Evolutionary conservation across 2,888 invertebrate species (phyloP), one percentile per base, ranked within the genome.

Genomic region (Drosophila maculinotata): DNA sequence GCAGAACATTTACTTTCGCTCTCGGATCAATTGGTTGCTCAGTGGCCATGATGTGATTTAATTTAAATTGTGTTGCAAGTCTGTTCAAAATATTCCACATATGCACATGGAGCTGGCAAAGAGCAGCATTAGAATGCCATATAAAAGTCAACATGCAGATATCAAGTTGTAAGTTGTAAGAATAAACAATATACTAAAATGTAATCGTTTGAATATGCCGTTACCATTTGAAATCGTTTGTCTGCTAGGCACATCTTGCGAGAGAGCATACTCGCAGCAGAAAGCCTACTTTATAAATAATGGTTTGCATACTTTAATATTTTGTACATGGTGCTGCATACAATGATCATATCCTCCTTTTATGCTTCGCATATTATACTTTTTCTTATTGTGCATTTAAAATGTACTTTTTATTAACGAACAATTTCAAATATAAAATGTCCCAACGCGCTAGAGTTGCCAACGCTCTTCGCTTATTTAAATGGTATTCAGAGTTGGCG

Each of bases 1-100:
- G 56, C 62, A 64, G 51, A 12, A 25, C 3, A 67, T 58, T 63
- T 62, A 80, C 84, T 83, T 79, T 79, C 62, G 59, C 77, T 79
- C 73, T 79, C 64, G 44, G 41, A 69, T 78, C 39, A 53, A 71
- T 58, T 60, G 39, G 38, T 25, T 17, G 45, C 12, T 36, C 51
- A 42, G 31, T 64, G 84, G 66, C 80, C 66, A 47, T 79, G 86
- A 57, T 63, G 64, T 60, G 60, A 48, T 73, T 76, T 59, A 59
- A 76, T 67, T 62, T 76, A 60, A 71, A 77, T 58, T 76, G 52
- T 80, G 60, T 80, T 53, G 44, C 77, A 66, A 65, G 54, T 53
- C 25, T 41, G 39, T 56, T 49, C 12, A 9, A 53, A 52, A 48
- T 58, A 17, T 56, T 42, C 45, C 6, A 44, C n/a, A 44, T 48